Evolutionary conservation across 2,888 invertebrate genomes (phyloP), one percentile per base, ranked within the genome.

Genomic region (Orthosia gothica): DNA sequence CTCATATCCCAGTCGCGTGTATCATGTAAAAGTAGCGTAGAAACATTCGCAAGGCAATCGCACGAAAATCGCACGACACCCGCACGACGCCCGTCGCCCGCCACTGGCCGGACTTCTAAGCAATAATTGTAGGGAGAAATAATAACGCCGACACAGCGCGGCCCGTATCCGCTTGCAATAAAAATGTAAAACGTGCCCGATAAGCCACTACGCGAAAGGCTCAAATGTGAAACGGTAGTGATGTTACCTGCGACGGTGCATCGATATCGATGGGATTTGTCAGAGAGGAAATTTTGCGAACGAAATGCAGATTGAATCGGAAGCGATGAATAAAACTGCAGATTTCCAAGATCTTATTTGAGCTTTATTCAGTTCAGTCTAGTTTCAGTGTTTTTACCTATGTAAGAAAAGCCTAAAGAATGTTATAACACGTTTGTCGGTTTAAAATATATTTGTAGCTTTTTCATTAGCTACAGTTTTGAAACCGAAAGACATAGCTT

Each of bases 181-280:
- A 96, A 96, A 96, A 96, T 96, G 96, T 96, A 95, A 96, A 96
- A 95, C 94, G 94, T 92, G 90, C 89, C 94, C 95, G 96, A 96
- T 96, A 96, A 96, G 96, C 95, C 94, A 90, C 92, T 90, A 91
- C 93, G 93, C 93, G 93, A 93, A 94, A 93, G 94, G 94, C 93
- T 94, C 94, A 91, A 94, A 94, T 94, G 95, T 93, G 92, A 92
- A 91, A 88, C 88, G 80, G 54, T 93, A 93, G 93, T 81, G 93
- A 75, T 78, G 94, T 73, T 72, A 70, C 23, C 26, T 18, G 18
- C 5, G 5, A 7, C 7, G 45, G n/a, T 64, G 18, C 78, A 73
- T 82, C 86, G 84, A 87, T 85, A 76, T 86, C 87, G 85, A 88
- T 83, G 70, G 23, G 40, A 12, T 55, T 67, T 52, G 18, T 11